Percentiles rank a stretch among this genome's conserved stretches.
These are phyloP conservation scores for Hydrozoanthus gracilis DNA, from an alignment of 92 coral and sea anemone genomes.

Conservation along the genomic window DNA sequence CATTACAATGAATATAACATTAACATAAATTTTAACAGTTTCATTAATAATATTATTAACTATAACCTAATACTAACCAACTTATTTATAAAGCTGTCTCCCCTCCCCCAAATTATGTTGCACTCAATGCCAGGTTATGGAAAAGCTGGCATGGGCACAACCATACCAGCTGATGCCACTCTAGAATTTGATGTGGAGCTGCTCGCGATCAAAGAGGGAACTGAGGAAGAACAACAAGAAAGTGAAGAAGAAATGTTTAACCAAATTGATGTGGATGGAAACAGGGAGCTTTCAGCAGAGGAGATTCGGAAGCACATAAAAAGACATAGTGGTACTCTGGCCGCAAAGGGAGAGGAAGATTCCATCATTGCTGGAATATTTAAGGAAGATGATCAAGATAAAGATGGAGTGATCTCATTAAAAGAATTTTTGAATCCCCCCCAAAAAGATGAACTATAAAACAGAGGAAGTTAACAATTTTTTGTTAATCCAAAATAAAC, in stretches of 20 bases:
- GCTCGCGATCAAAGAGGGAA: conserved; percentile 67
- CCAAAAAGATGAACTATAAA: conserved; percentile 35
- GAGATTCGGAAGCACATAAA: conserved; percentile 74
- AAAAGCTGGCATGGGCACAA: conserved; percentile 73
- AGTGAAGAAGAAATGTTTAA: conserved; percentile 67
- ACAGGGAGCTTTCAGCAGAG: conserved; percentile 70
- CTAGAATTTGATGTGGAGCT: conserved; percentile 86
- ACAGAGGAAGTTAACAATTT: not conserved
- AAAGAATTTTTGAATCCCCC: conserved; percentile 68
- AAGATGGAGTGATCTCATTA: conserved; percentile 84
- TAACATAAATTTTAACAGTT: no score
- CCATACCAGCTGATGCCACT: conserved; percentile 83
- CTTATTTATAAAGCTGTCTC: not conserved
- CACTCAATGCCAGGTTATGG: conserved; percentile 68
- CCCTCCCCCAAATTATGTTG: conserved; percentile 24
- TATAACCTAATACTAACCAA: not conserved
- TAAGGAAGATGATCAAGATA: conserved; percentile 85
- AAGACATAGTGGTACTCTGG: conserved; percentile 73
- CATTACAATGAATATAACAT: no score
- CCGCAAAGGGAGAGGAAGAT: conserved; percentile 56
- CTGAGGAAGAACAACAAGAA: conserved; percentile 33
- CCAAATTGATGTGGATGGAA: conserved; percentile 78
- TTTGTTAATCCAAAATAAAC: no score
- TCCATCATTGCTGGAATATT: conserved; percentile 78
- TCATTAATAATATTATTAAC: no score